Conservation (phyloP, 2,113 vertebrate species). For the Tetrao urogallus region DNA sequence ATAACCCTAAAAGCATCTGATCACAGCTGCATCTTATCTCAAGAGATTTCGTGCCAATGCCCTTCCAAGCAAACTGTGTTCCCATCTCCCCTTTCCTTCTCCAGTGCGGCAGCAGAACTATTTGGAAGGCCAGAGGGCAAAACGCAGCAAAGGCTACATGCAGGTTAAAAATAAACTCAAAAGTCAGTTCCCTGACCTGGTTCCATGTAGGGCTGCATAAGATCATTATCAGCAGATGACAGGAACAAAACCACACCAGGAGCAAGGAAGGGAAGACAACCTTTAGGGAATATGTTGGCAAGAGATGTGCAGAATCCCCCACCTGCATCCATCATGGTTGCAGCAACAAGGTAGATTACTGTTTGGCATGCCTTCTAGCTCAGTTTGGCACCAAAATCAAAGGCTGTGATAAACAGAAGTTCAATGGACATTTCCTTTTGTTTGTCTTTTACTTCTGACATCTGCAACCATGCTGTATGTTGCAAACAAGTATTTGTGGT, state of each 20-base stretch:
- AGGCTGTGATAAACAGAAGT: background rate
- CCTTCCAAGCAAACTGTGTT: background rate
- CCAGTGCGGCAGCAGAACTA: background rate
- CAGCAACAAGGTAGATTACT: background rate
- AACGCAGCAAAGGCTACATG: background rate
- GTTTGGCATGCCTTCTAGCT: background rate
- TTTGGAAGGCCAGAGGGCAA: background rate
- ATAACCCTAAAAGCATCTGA: background rate
- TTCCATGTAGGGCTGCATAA: background rate
- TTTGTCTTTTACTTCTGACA: background rate
- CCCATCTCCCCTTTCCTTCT: background rate
- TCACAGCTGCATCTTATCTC: background rate
- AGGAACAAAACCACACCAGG: accelerated
- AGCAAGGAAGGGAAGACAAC: background rate
- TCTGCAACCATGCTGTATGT: background rate
- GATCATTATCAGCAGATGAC: background rate
- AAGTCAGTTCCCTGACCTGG: background rate
- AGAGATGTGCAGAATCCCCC: background rate
- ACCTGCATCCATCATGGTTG: background rate
- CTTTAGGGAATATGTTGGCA: background rate
- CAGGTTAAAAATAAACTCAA: slow-evolving; percentile 23
- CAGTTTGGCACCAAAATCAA: background rate
- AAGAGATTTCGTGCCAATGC: background rate
- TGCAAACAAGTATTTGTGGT: background rate
- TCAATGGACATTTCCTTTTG: background rate